A percentile compares a stretch with the other conserved stretches of the same genome.
Conservation (phyloP, 2,888 invertebrate species). For the Eilema depressum region DNA sequence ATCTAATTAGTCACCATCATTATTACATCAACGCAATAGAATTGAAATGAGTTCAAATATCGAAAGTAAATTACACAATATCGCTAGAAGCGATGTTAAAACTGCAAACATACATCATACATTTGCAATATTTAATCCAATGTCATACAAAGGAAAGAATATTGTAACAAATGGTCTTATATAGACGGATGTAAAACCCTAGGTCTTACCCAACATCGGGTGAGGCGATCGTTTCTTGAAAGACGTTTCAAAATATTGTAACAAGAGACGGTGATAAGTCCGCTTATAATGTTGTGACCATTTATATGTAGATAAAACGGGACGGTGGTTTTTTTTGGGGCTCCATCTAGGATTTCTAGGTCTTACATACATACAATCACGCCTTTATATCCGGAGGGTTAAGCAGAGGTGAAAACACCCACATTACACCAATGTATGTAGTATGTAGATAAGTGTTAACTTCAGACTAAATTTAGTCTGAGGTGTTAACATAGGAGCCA, state of each 20-base stretch:
- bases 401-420: no score
- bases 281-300: constrained; percentile 19
- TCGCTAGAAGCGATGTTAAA: not conserved
- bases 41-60: not conserved
- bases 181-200: constrained; percentile 39
- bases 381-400: no score
- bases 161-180: constrained; percentile 5
- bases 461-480: no score
- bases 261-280: constrained; percentile 29
- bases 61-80: constrained; percentile 15
- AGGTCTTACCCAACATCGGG: constrained; percentile 34
- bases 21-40: not conserved
- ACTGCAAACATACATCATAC: constrained; percentile 10
- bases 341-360: no score
- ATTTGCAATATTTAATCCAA: not conserved
- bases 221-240: constrained; percentile 38
- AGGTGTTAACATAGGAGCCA: no score
- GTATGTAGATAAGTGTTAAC: no score
- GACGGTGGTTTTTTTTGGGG: not conserved
- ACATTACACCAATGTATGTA: no score
- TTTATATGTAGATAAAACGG: not conserved
- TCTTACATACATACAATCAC: no score
- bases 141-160: constrained; percentile 19
- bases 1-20: constrained; percentile 1
- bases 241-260: constrained; percentile 44